These are phyloP conservation scores for Drosophila subpulchrella DNA, from an alignment of 1,140 invertebrate genomes.

Conservation along the genomic window DNA sequence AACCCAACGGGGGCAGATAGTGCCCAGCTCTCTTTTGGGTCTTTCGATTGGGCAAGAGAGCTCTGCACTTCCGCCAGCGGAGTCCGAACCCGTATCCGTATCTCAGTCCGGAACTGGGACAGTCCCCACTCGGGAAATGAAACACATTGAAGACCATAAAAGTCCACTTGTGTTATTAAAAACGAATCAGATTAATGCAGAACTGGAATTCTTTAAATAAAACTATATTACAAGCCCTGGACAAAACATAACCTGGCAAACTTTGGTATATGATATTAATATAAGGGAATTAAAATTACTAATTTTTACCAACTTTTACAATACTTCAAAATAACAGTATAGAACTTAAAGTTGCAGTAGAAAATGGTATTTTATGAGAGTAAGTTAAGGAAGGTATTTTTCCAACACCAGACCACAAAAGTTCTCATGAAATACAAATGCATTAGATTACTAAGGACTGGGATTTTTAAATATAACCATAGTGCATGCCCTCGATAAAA, in stretches of 20 bases:
- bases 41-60: conserved; percentile 2
- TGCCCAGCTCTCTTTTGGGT: neutral
- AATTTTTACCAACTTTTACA: no score
- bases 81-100: neutral
- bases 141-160: neutral
- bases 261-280: no score
- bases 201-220: neutral
- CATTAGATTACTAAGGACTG: neutral
- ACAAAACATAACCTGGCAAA: no score
- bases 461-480: neutral
- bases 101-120: conserved; percentile 10
- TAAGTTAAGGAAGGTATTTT: no score
- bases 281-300: no score
- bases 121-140: neutral
- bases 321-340: no score
- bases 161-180: neutral
- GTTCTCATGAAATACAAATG: no score
- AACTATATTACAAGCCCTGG: no score
- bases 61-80: conserved; percentile 6
- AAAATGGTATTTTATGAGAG: no score
- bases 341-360: no score
- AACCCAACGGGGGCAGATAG: conserved; percentile 4
- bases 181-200: neutral
- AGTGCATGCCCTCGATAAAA: no score
- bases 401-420: no score